Base-by-base conservation (phyloP, 1,140 invertebrate genomes). In the Drosophila micromelanica region DNA sequence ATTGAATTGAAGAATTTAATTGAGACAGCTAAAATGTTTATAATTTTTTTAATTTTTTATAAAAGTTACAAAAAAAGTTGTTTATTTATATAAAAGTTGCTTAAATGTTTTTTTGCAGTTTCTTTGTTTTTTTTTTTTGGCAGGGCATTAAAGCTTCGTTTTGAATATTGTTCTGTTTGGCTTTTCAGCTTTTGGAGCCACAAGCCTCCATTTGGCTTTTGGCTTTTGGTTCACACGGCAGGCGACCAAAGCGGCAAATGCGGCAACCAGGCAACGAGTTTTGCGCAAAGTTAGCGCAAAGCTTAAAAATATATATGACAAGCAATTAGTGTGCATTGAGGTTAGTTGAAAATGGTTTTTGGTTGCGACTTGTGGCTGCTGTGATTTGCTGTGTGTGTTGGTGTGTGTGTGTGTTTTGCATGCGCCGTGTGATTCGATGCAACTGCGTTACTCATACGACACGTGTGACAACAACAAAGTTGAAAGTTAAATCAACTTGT, bases 261-360 rank as follows among this genome's bases (percentile, higher is more conserved):
- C 35, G 42, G 56, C 51, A 62, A 61, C 73, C 7, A 30, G 73
- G 80, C 77, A 80, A 85, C 80, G 52, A 86, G 81, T 86, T 86
- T 87, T 82, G 52, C 67, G 75, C 71, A 75, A 72, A 86, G 64
- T 80, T 78, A 75, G 72, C 70, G 74, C 62, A 78, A 54, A 74
- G 65, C 65, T 74, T 59, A 80, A 67, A 85, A 69, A 84, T 67
- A 72, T 78, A 89, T 89, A 89, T 89, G 84, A 89, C 84, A 89
- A 89, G 84, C 84, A 89, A 89, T 89, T 89, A 89, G 84, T 89
- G 85, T 82, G 84, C 80, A 89, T 89, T 89, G 84, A 80, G 84
- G 84, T 89, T 89, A 89, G 72, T 89, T 71, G 79, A 77, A 87
- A 87, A 87, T 84, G 73, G 69, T 51, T 86, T 84, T 74, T 78